Percentiles rank a stretch among this genome's conserved stretches.
These are phyloP conservation scores for Danio choprae DNA, from an alignment of 2,797 vertebrate genomes.

Conservation along the genomic window DNA sequence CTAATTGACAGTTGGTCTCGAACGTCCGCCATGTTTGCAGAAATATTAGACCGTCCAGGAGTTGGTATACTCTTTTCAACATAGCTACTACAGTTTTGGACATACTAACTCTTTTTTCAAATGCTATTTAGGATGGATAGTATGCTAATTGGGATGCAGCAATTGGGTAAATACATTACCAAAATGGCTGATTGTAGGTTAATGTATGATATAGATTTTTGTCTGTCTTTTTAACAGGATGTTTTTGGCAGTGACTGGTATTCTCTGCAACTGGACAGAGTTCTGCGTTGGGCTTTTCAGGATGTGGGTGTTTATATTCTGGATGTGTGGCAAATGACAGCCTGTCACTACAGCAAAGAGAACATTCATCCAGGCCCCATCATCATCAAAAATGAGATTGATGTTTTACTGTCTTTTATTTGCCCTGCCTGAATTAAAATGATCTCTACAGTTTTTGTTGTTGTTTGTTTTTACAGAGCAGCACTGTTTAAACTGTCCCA, in stretches of 20 bases:
- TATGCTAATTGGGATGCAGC: too few relatives aligned
- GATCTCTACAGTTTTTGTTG: neutral
- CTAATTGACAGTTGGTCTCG: too few relatives aligned
- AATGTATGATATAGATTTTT: neutral
- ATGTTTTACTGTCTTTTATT: slow-evolving; percentile 67
- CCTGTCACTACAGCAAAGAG: slow-evolving; percentile 64
- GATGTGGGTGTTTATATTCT: slow-evolving; percentile 63
- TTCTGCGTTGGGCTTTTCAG: slow-evolving; percentile 56
- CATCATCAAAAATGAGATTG: slow-evolving; percentile 65
- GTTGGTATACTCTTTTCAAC: too few relatives aligned
- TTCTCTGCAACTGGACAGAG: slow-evolving; percentile 66
- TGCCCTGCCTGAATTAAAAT: slow-evolving; percentile 60
- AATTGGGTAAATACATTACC: too few relatives aligned
- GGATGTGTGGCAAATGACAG: slow-evolving; percentile 72
- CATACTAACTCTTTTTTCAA: too few relatives aligned
- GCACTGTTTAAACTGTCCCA: too few relatives aligned
- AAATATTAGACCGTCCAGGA: too few relatives aligned
- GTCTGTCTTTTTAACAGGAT: slow-evolving; percentile 14
- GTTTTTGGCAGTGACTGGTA: slow-evolving; percentile 67
- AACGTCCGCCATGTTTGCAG: too few relatives aligned
- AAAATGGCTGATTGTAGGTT: too few relatives aligned
- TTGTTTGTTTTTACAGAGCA: too few relatives aligned
- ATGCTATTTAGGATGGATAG: too few relatives aligned
- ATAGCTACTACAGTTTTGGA: too few relatives aligned
- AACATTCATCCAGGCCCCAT: slow-evolving; percentile 57